Evolutionary conservation across 2,113 vertebrate species (phyloP).

Genomic region (Delphinus delphis): DNA sequence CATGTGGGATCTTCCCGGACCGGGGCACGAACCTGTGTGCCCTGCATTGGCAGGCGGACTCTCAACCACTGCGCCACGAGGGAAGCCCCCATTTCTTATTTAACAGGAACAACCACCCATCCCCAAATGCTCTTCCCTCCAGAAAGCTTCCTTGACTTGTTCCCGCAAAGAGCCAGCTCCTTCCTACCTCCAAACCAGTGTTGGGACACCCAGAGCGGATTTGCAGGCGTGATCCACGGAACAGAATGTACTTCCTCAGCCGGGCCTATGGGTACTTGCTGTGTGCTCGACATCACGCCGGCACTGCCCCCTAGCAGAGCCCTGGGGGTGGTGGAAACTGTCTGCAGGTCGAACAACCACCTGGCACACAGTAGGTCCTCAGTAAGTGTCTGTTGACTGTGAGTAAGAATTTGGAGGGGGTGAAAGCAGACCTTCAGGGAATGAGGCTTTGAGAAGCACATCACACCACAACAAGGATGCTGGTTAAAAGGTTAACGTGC

Average conservation of each 20-base stretch:
- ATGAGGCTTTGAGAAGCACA: background rate
- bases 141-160: background rate
- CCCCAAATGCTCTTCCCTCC: background rate
- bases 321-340: accelerated
- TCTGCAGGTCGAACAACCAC: background rate
- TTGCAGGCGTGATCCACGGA: background rate
- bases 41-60: too few species aligned
- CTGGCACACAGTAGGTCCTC: background rate
- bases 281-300: accelerated
- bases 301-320: background rate
- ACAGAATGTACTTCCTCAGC: background rate
- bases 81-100: background rate
- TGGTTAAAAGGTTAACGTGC: background rate
- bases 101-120: background rate
- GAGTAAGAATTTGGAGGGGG: background rate
- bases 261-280: background rate
- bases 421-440: background rate
- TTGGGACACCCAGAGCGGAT: background rate
- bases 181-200: background rate
- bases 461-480: background rate
- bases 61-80: too few species aligned
- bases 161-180: background rate
- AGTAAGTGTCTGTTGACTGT: background rate
- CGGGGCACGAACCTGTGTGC: too few species aligned
- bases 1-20: too few species aligned